Evolutionary conservation across 2,888 invertebrate genomes (phyloP), one percentile per base, ranked within the genome.

Genomic region (Lasiommata megera): DNA sequence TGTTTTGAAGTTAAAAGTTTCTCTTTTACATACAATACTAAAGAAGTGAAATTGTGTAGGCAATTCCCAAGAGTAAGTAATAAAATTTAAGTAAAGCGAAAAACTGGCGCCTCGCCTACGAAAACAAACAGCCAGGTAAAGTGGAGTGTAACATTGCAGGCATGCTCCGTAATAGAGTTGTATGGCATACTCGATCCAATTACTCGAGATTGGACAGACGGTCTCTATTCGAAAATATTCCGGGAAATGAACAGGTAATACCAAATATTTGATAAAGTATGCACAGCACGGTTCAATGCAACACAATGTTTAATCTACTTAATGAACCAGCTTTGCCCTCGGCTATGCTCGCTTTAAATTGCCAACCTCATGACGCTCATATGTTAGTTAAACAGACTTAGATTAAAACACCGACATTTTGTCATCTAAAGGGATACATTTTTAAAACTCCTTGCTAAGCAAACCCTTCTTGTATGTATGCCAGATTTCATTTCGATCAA

Each of bases 121-220:
- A 50, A 50, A 28, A 14, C 28, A 11, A 1, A 43, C 18, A 5
- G 14, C 5, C 23, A 23, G 18, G 23, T 50, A 14, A 52, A 14
- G 28, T 28, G n/a, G 18, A 31, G 43, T 36, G 11, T 50, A 36
- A 59, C 55, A 64, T 69, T 64, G 0, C 77, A 95, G 94, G 96
- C 98, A 3, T 96, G 96, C 69, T 95, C 96, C 1, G 97, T 98
- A 1, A 92, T 96, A 62, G 98, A 98, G 80, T 90, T 98, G 16
- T 98, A 98, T 71, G 98, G 98, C 0, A 94, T 95, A 63, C 86
- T 98, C 51, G 96, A 98, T 80, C 95, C 97, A 0, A 91, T 93
- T 14, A 96, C 97, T 0, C 92, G 97, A 72, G 97, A 98, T 79
- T 98, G 98, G 98, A 96, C 96, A 1, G 98, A 98, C 77, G 98